phyloP scores from a whole-genome alignment of 2,888 invertebrate species.

The Pachliopta kotzebuea region DNA sequence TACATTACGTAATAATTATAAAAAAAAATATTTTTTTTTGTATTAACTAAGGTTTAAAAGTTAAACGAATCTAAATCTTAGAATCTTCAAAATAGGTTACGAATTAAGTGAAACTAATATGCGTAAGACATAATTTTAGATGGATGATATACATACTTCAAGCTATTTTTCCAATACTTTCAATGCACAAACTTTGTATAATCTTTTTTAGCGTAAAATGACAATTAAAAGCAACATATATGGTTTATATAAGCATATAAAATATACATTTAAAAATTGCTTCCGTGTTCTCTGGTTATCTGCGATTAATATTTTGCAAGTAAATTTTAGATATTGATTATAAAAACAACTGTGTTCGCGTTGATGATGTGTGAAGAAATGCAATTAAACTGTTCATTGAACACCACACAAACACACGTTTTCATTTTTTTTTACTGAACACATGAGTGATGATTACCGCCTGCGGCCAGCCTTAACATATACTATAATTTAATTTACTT shows the following conservation, averaged over 20 bases:
- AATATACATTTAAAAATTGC: too few species aligned
- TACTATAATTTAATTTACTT: conserved; percentile 15
- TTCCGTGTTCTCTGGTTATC: too few species aligned
- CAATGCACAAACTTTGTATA: too few species aligned
- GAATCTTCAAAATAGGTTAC: too few species aligned
- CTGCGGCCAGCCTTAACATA: conserved; percentile 40
- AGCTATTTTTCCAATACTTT: too few species aligned
- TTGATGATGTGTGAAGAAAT: conserved; percentile 49
- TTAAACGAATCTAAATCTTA: too few species aligned
- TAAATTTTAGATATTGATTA: not conserved
- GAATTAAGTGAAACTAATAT: conserved; percentile 10
- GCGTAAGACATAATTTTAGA: not conserved
- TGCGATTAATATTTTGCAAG: not conserved
- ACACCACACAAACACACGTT: conserved; percentile 59
- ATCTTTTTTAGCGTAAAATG: too few species aligned
- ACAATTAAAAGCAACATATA: too few species aligned
- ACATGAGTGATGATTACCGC: conserved; percentile 52
- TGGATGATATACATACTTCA: too few species aligned
- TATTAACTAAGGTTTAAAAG: too few species aligned
- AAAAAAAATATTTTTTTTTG: too few species aligned
- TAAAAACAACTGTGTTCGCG: not conserved
- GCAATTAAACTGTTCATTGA: conserved; percentile 74
- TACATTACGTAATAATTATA: not conserved
- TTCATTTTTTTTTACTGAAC: conserved; percentile 55
- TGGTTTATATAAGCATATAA: too few species aligned